Base-by-base conservation (phyloP, 2,888 invertebrate genomes). In the Ganaspis brasiliensis region DNA sequence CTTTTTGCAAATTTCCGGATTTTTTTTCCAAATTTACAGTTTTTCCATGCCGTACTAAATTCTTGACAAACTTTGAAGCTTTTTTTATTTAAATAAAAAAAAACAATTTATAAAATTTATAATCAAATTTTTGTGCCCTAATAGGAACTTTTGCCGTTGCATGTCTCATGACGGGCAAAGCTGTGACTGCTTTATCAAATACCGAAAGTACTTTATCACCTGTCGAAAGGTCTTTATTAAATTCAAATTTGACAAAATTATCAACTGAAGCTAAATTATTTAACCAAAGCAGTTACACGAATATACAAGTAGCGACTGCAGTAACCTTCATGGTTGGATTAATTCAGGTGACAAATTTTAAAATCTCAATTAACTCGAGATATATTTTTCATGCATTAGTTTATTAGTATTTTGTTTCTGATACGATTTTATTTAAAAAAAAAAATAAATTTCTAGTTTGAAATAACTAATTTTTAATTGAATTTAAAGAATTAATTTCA, bases 101-200 rank as follows among this genome's bases (percentile, higher is more conserved):
- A n/a, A n/a, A n/a, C n/a, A n/a, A n/a, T n/a, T n/a, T n/a, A n/a
- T n/a, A n/a, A n/a, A n/a, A n/a, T n/a, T n/a, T n/a, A n/a, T n/a
- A n/a, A n/a, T n/a, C n/a, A n/a, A 45, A 26, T 67, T 67, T 67
- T 67, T 40, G 24, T 67, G n/a, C 2, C 14, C 21, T 37, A 52
- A 72, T 76, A 94, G 94, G 96, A 71, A 96, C 96, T 0, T 96
- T 97, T 92, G 98, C 98, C 10, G 96, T 98, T 1, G 95, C 97
- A 19, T 96, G 97, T 89, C 93, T 98, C 75, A 98, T 98, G 98
- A 95, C 97, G 2, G 97, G 98, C 21, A 96, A 96, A 93, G 94
- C 95, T 19, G 96, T 96, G 90, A 93, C 87, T 90, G 92, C 78
- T 26, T 87, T 92, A 90, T 74, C 88, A 82, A 83, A 79, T 24